Percentiles rank a stretch among this genome's conserved stretches.
These are phyloP conservation scores for Trichomycterus rosablanca DNA, from an alignment of 2,113 vertebrate species.

Conservation along the genomic window DNA sequence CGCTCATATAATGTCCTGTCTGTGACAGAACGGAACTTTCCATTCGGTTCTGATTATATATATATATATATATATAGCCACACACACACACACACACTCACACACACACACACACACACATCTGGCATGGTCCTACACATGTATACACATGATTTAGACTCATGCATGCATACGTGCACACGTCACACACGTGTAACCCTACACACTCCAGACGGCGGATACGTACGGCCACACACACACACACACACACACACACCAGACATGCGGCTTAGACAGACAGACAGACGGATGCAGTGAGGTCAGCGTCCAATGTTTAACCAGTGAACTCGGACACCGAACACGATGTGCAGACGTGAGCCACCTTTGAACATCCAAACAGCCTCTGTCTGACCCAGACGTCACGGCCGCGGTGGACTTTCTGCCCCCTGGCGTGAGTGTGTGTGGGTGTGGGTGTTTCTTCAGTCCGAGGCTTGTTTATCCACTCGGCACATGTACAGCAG, in stretches of 20 bases:
- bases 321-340: constrained; percentile 32
- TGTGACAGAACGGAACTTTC: constrained; percentile 6
- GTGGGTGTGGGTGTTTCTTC: too few relatives aligned
- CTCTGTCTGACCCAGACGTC: too few relatives aligned
- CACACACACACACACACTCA: constrained; percentile 6
- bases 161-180: background rate
- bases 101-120: constrained; percentile 8
- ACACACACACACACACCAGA: background rate
- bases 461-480: too few relatives aligned
- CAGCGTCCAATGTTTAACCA: constrained; percentile 33
- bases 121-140: too few relatives aligned
- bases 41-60: background rate
- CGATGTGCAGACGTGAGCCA: constrained; percentile 59
- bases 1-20: constrained; percentile 1
- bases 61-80: constrained; percentile 24
- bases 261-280: constrained; percentile 2
- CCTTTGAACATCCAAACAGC: constrained; percentile 56
- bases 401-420: too few relatives aligned
- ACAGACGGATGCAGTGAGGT: background rate
- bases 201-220: background rate
- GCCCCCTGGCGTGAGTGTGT: too few relatives aligned
- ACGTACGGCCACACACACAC: background rate
- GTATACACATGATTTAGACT: constrained; percentile 1
- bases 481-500: too few relatives aligned
- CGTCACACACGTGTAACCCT: background rate